These are phyloP conservation scores for Acrocera orbiculus DNA, from an alignment of 2,888 invertebrate species.

Conservation along the genomic window DNA sequence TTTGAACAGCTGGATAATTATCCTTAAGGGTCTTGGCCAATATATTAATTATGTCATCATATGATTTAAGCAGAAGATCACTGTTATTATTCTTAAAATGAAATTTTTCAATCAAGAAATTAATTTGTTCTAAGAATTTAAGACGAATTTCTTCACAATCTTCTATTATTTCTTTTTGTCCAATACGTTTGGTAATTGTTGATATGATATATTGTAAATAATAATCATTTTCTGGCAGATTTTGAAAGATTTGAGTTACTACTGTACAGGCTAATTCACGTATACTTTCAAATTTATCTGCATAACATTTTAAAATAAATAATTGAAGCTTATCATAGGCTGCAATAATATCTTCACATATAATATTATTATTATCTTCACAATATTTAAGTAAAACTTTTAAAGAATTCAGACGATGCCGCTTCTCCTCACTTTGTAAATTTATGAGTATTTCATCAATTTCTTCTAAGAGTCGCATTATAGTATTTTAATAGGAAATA, in stretches of 20 bases:
- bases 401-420: conserved; percentile 11
- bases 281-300: conserved; percentile 26
- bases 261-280: conserved; percentile 20
- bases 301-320: conserved; percentile 26
- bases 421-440: conserved; percentile 13
- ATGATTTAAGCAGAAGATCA: conserved; percentile 16
- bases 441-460: conserved; percentile 8
- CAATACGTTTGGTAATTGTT: conserved; percentile 57
- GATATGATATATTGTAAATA: conserved; percentile 60
- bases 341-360: conserved; percentile 3
- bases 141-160: conserved; percentile 67
- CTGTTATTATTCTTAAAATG: conserved; percentile 15
- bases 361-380: conserved; percentile 4
- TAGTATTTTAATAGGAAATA: no score
- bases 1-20: conserved; percentile 63
- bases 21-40: conserved; percentile 55
- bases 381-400: conserved; percentile 13
- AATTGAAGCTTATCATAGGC: conserved; percentile 25
- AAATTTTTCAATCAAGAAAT: conserved; percentile 45
- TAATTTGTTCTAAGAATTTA: conserved; percentile 45
- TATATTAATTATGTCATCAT: conserved; percentile 49
- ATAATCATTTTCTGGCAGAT: conserved; percentile 47
- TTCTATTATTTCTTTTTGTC: conserved; percentile 50
- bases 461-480: no score
- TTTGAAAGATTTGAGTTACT: conserved; percentile 20